Percentiles rank a stretch among this genome's conserved stretches.
Conservation (phyloP, 2,888 invertebrate species). For the Drosophila mettleri region DNA sequence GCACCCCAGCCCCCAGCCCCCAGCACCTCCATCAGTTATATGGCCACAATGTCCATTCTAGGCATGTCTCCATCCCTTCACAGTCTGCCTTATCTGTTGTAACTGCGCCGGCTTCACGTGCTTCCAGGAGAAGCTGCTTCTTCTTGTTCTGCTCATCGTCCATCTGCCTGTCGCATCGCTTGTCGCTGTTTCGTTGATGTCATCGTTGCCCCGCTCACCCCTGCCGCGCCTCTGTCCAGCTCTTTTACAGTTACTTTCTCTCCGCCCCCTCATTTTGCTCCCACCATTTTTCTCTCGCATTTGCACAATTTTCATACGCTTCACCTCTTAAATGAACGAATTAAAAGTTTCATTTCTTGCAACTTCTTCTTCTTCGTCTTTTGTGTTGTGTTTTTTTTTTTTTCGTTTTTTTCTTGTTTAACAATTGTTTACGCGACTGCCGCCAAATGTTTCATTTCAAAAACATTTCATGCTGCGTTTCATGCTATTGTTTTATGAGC, state of each 20-base stretch:
- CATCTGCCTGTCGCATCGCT: conserved; percentile 55
- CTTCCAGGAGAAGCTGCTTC: not conserved
- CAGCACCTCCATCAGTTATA: too few species aligned
- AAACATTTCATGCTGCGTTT: conserved; percentile 32
- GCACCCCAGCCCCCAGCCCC: not conserved
- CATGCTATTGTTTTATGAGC: conserved; percentile 31
- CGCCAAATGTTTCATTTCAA: conserved; percentile 37
- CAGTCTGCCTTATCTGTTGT: not conserved
- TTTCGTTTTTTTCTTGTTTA: conserved; percentile 10
- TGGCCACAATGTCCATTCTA: conserved; percentile 18
- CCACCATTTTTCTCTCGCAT: conserved; percentile 13
- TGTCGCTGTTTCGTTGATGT: conserved; percentile 61
- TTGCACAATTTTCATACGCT: conserved; percentile 75
- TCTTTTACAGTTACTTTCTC: conserved; percentile 10
- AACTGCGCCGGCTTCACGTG: not conserved
- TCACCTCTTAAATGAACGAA: conserved; percentile 77
- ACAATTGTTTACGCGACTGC: conserved; percentile 39
- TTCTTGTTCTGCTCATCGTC: conserved; percentile 4
- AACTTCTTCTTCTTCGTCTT: conserved; percentile 15
- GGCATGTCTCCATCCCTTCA: not conserved
- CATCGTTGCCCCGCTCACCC: conserved; percentile 27
- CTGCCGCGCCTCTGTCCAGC: conserved; percentile 6
- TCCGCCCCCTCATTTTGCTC: not conserved
- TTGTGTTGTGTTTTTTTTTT: conserved; percentile 13
- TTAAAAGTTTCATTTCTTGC: conserved; percentile 70